Evolutionary conservation across 2,888 invertebrate genomes (phyloP).

Genomic region (Drosophila neonasuta): DNA sequence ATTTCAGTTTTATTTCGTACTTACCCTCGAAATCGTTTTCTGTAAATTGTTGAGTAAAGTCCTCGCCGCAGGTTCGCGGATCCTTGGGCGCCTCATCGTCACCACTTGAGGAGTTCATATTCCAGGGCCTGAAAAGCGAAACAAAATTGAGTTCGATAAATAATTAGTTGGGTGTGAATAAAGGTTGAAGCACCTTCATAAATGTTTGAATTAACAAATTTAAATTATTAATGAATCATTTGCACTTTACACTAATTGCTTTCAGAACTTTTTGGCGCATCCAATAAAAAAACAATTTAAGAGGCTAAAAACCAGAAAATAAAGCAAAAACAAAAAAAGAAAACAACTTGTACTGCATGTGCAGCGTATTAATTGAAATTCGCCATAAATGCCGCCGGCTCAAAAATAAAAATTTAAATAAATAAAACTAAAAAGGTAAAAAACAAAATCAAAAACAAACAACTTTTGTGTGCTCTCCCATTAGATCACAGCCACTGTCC

Average conservation of each 20-base stretch:
- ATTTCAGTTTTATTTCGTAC: slow-evolving; percentile 13
- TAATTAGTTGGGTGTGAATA: slow-evolving; percentile 15
- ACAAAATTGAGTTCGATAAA: slow-evolving; percentile 4
- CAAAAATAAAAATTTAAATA: slow-evolving; percentile 6
- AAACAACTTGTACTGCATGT: slow-evolving; percentile 7
- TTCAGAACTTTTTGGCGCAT: slow-evolving; percentile 3
- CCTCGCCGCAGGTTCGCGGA: slow-evolving; percentile 90
- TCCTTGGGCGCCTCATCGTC: slow-evolving; percentile 93
- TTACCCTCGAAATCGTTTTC: slow-evolving; percentile 95
- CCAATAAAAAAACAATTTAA: not conserved
- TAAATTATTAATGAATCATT: slow-evolving; percentile 20
- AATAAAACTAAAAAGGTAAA: slow-evolving; percentile 12
- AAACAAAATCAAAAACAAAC: slow-evolving; percentile 16
- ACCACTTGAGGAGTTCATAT: slow-evolving; percentile 84
- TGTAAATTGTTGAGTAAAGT: slow-evolving; percentile 89
- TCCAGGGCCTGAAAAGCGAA: slow-evolving; percentile 83
- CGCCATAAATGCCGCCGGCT: slow-evolving; percentile 25
- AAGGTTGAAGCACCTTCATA: not conserved
- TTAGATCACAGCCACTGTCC: slow-evolving; percentile 14
- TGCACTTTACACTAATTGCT: slow-evolving; percentile 8
- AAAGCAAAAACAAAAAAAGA: slow-evolving; percentile 5
- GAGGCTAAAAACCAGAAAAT: not conserved
- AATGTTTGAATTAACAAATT: not conserved
- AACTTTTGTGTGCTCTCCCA: slow-evolving; percentile 9
- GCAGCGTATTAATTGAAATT: slow-evolving; percentile 44